Evolutionary conservation across 2,888 invertebrate species (phyloP), one percentile per base, ranked within the genome.

Genomic region (Meiosimyza decipiens): DNA sequence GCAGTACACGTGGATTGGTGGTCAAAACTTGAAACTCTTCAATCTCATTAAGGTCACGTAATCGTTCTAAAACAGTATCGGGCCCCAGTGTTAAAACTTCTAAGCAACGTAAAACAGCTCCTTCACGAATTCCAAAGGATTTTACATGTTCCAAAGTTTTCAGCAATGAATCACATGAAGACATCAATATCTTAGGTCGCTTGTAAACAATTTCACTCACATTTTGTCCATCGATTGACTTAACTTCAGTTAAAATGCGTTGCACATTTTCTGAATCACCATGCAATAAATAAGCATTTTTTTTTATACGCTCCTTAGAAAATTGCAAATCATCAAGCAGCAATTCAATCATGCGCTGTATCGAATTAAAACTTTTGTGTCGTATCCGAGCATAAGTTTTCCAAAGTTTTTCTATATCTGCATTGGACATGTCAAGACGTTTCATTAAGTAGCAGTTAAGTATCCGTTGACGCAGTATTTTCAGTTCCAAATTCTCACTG

Each of bases 151-250:
- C 83, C 72, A 90, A 88, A 33, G 91, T 90, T 82, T 89, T 86
- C 57, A 89, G 76, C 28, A 92, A 81, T 18, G 90, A 85, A 73
- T 89, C 88, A 73, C 90, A 89, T 65, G 90, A 88, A 68, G 90
- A 89, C 86, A 90, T 91, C 65, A 92, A 83, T 76, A 94, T 89
- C 76, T 90, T 91, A 13, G 93, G 94, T 79, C 90, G 89, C 22
- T 82, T 83, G 79, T 83, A 87, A 51, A 92, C 88, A 50, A 89
- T 89, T 15, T 89, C 88, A 71, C 86, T 86, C 63, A 92, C 89
- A 77, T 91, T 88, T 2, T 89, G 79, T 0, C 90, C 91, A 67
- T 89, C 90, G 51, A 92, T 82, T 0, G 84, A 85, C 2, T 87
- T 84, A 59, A 92, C 89, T 80, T 90, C 88, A 7, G 87, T 83